phyloP scores from a whole-genome alignment of 2,888 invertebrate genomes.

The Habrosyne pyritoides region DNA sequence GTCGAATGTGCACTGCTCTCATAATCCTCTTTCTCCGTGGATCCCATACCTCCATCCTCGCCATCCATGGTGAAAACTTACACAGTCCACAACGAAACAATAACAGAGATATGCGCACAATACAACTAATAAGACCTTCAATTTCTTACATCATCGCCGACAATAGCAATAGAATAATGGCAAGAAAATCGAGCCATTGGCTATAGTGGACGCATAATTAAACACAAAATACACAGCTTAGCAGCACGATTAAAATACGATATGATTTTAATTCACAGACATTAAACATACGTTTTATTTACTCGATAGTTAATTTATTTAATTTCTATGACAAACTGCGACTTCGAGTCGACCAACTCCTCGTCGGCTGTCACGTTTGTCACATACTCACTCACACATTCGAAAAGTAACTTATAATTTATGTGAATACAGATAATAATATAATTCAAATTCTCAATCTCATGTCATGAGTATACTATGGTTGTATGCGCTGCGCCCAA shows the following conservation, averaged over 20 bases:
- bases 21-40: constrained; percentile 68
- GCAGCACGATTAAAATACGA: not conserved
- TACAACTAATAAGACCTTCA: constrained; percentile 52
- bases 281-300: constrained; percentile 30
- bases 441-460: too few relatives aligned
- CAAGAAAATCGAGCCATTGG: not conserved
- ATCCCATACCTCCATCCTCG: constrained; percentile 59
- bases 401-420: too few relatives aligned
- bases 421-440: too few relatives aligned
- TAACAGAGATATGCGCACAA: constrained; percentile 53
- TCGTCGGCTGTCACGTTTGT: too few relatives aligned
- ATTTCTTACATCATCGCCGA: constrained; percentile 80
- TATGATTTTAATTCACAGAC: not conserved
- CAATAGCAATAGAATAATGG: constrained; percentile 43
- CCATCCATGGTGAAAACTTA: constrained; percentile 60
- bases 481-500: too few relatives aligned
- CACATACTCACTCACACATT: too few relatives aligned
- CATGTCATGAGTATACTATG: too few relatives aligned
- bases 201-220: not conserved
- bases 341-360: too few relatives aligned
- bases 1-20: constrained; percentile 75
- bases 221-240: not conserved
- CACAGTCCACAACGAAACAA: constrained; percentile 42
- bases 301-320: constrained; percentile 42
- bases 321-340: constrained; percentile 28